These are phyloP conservation scores for Acanthosepion pharaonis DNA, from an alignment of 2,888 invertebrate genomes.

Conservation along the genomic window DNA sequence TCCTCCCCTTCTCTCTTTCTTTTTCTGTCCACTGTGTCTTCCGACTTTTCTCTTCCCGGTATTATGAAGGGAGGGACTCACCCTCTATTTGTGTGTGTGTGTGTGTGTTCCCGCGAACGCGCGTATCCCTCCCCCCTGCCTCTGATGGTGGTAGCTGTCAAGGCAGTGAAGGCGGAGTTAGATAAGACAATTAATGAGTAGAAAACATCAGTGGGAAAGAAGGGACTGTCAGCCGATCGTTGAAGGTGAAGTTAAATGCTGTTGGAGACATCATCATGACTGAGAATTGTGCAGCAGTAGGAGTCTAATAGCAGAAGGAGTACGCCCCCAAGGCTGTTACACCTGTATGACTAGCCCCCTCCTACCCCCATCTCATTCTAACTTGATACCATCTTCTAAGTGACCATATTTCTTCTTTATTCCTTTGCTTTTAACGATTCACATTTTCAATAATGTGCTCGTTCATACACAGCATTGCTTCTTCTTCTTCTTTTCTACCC, in stretches of 20 bases:
- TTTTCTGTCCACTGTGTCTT: constrained; percentile 7
- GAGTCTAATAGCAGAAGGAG: constrained; percentile 3
- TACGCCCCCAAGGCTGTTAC: constrained; percentile 22
- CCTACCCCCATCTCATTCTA: background rate
- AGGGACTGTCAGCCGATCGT: background rate
- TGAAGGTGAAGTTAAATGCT: constrained; percentile 33
- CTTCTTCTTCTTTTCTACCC: background rate
- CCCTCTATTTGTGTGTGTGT: background rate
- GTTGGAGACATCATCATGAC: background rate
- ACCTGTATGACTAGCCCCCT: constrained; percentile 33
- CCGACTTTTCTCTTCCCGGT: background rate
- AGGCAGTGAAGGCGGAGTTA: background rate
- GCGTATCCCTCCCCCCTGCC: background rate
- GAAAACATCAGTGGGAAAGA: constrained; percentile 18
- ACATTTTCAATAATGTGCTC: constrained; percentile 13
- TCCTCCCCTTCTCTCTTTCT: background rate
- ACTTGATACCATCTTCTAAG: background rate
- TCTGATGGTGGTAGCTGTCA: background rate
- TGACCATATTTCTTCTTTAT: constrained; percentile 7
- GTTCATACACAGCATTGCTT: background rate
- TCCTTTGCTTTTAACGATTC: background rate
- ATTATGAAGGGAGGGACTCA: constrained; percentile 4
- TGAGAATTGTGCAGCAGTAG: constrained; percentile 16
- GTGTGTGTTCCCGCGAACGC: background rate
- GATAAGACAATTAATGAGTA: constrained; percentile 22